Base-by-base conservation (phyloP, 1,140 invertebrate genomes). In the Brachionus manjavacas region DNA sequence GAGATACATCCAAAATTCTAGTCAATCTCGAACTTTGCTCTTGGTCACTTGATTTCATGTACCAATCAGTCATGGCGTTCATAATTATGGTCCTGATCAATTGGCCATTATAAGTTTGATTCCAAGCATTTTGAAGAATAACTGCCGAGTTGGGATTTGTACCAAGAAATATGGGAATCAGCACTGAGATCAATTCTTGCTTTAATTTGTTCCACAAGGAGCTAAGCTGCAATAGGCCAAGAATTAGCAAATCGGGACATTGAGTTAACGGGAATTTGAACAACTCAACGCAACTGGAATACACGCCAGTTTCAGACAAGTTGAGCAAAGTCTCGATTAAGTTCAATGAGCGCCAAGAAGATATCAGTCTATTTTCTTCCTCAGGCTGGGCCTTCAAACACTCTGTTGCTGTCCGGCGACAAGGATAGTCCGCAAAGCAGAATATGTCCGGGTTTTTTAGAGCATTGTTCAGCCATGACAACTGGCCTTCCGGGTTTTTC, bases 21-120 rank as follows among this genome's bases (percentile, higher is more conserved):
- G 96, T 96, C 2, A 99, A 90, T 87, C 95, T 92, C 16, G 86
- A 64, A 1, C 93, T 93, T 89, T 98, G 96, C 90, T 99, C 96
- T 87, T 94, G 93, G 85, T 87, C 87, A 46, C 90, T 89, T 66
- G 95, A 92, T 16, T 88, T 83, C 84, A 94, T 91, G 88, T 98
- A 98, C 95, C 96, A 98, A 81, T 98, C 96, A 2, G 95, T 95
- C 96, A 99, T 98, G 0, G 95, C 92, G 86, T 96, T 94, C 93
- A 98, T 97, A 41, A 98, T 94, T 60, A 96, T 93, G 4, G 93
- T 92, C 84, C 95, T 86, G 16, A 91, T 89, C 6, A 88, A 88
- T 72, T 86, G 88, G 12, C 89, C 87, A 85, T 91, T 89, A 70
- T 88, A 87, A 88, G 90, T 85, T 2, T 86, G 85, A 85, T 92